Percentiles rank a stretch among this genome's conserved stretches.
Conservation (phyloP, 2,113 vertebrate genomes). For the Pygoscelis antarcticus region DNA sequence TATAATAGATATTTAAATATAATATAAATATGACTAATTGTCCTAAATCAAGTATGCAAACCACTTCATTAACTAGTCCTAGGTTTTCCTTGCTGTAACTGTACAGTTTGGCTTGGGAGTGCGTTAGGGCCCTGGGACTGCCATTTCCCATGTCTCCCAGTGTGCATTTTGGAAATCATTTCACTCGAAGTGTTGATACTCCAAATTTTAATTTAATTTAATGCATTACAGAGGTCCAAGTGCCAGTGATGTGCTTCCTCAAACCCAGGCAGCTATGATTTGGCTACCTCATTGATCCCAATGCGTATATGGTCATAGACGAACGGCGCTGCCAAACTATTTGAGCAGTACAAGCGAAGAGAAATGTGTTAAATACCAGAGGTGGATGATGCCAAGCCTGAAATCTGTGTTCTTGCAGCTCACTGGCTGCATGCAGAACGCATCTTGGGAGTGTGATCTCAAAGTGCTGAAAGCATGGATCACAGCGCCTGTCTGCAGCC, state of each 20-base stretch:
- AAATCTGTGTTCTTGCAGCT: background rate
- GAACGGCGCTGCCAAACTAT: background rate
- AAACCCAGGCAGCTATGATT: background rate
- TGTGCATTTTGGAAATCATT: rapidly evolving
- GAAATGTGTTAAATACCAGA: background rate
- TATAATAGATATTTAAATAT: background rate
- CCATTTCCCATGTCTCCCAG: background rate
- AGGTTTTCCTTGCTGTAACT: background rate
- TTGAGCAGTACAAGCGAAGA: background rate
- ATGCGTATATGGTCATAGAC: rapidly evolving
- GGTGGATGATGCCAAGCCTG: background rate
- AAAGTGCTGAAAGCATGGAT: background rate
- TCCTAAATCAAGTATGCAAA: background rate
- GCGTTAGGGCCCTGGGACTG: background rate
- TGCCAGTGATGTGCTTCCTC: background rate
- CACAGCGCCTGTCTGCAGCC: background rate
- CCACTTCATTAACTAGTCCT: background rate
- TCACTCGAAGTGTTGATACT: too few relatives aligned
- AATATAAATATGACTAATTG: background rate
- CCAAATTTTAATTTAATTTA: background rate
- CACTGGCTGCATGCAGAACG: background rate
- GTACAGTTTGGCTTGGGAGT: background rate
- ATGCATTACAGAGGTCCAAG: rapidly evolving
- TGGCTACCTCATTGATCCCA: background rate
- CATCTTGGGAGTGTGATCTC: background rate